Conservation (phyloP, 1,140 invertebrate genomes). For the Diachasmimorpha longicaudata region DNA sequence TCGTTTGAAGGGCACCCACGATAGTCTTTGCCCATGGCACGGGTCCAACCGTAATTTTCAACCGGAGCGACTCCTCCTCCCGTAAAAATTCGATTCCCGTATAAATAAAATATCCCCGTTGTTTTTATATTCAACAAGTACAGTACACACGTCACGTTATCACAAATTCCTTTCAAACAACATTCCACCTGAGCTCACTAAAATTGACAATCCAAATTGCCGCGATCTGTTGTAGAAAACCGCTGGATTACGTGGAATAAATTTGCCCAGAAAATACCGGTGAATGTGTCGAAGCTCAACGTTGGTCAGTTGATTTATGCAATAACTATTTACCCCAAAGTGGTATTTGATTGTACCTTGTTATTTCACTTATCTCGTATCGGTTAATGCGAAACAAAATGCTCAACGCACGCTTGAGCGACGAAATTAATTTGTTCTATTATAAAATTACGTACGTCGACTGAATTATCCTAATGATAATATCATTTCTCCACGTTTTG, state of each 20-base stretch:
- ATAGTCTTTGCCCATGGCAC: not conserved
- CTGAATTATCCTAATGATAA: too few species aligned
- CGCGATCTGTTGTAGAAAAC: not conserved
- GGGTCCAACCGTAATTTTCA: not conserved
- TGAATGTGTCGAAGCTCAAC: not conserved
- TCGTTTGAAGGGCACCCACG: not conserved
- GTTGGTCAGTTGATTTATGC: not conserved
- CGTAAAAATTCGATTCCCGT: not conserved
- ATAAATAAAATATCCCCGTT: not conserved
- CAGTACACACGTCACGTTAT: not conserved
- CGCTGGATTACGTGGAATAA: not conserved
- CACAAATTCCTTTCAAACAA: not conserved
- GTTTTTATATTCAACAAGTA: not conserved
- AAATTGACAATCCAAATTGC: conserved; percentile 7
- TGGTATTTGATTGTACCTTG: not conserved
- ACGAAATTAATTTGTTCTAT: too few species aligned
- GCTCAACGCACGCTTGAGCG: not conserved
- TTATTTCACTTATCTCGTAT: not conserved
- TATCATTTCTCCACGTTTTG: too few species aligned
- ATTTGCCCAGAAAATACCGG: not conserved
- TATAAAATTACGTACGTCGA: too few species aligned
- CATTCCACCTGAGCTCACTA: not conserved
- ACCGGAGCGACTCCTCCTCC: not conserved
- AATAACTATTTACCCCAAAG: not conserved
- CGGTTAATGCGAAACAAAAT: not conserved